Percentiles rank a stretch among this genome's conserved stretches.
phyloP scores from a whole-genome alignment of 2,888 invertebrate species.

The Exocentrus adspersus region DNA sequence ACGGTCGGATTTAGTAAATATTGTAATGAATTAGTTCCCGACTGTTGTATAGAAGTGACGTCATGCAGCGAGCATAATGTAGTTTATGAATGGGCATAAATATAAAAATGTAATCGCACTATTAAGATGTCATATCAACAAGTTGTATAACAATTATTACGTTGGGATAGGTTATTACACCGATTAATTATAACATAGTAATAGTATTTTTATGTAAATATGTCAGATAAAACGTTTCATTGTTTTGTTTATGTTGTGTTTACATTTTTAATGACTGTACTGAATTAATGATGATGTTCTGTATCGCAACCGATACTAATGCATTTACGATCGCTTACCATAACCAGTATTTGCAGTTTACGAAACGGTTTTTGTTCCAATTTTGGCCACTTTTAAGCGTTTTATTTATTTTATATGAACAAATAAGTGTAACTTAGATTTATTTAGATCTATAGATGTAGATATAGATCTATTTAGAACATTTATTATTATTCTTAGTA shows the following conservation, averaged over 20 bases:
- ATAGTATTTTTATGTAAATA: conserved; percentile 54
- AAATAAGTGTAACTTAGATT: no score
- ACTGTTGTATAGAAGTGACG: conserved; percentile 31
- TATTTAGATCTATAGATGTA: no score
- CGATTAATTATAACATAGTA: conserved; percentile 52
- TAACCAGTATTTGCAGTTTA: not conserved
- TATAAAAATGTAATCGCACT: conserved; percentile 48
- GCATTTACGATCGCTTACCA: conserved; percentile 3
- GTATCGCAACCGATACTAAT: conserved; percentile 7
- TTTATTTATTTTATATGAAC: no score
- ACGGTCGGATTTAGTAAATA: conserved; percentile 14
- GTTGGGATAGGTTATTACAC: conserved; percentile 50
- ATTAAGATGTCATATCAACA: conserved; percentile 54
- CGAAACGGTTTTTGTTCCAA: not conserved
- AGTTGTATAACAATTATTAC: conserved; percentile 46
- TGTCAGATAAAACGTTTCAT: conserved; percentile 49
- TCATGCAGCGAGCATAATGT: conserved; percentile 30
- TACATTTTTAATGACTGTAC: conserved; percentile 46
- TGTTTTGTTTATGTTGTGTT: conserved; percentile 43
- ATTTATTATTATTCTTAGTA: no score
- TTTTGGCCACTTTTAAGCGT: not conserved
- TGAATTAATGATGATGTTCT: conserved; percentile 36
- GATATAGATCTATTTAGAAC: no score
- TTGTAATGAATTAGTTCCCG: conserved; percentile 33
- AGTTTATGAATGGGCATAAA: conserved; percentile 49